These are phyloP conservation scores for Drosophila tripunctata DNA, from an alignment of 2,888 invertebrate species.

Conservation along the genomic window DNA sequence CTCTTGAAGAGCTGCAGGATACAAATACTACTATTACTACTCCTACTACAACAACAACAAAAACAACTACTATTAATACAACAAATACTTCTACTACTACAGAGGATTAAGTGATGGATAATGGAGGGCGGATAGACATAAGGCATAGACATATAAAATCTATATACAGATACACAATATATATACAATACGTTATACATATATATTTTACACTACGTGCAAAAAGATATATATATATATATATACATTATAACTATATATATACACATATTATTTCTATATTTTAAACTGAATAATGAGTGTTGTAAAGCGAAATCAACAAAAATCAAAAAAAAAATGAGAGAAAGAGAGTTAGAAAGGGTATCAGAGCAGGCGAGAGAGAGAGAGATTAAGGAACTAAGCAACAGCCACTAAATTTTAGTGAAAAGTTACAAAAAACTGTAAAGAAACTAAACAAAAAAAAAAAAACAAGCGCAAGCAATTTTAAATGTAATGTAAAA, in stretches of 20 bases:
- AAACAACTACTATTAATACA: no score
- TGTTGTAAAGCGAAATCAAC: slow-evolving; percentile 44
- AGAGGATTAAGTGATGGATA: slow-evolving; percentile 56
- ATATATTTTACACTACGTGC: slow-evolving; percentile 69
- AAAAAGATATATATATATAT: slow-evolving; percentile 45
- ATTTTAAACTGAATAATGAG: slow-evolving; percentile 61
- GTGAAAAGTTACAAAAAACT: slow-evolving; percentile 58
- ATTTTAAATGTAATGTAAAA: slow-evolving; percentile 62
- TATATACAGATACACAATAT: slow-evolving; percentile 57
- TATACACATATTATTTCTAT: slow-evolving; percentile 71
- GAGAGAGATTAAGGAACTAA: slow-evolving; percentile 70
- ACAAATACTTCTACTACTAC: slow-evolving; percentile 45
- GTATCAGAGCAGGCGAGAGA: slow-evolving; percentile 20
- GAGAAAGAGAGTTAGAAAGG: slow-evolving; percentile 4
- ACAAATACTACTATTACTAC: slow-evolving; percentile 67
- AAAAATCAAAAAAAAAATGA: slow-evolving; percentile 31
- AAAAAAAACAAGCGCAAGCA: slow-evolving; percentile 48
- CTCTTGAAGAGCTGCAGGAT: slow-evolving; percentile 81
- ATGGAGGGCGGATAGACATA: slow-evolving; percentile 46
- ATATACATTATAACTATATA: slow-evolving; percentile 59
- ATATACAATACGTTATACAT: slow-evolving; percentile 63
- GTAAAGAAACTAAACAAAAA: background rate
- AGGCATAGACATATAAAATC: slow-evolving; percentile 64
- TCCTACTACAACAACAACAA: slow-evolving; percentile 44
- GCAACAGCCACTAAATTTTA: slow-evolving; percentile 70